Evolutionary conservation across 1,140 invertebrate species (phyloP), one percentile per base, ranked within the genome.

Genomic region (Listronotus oregonensis): DNA sequence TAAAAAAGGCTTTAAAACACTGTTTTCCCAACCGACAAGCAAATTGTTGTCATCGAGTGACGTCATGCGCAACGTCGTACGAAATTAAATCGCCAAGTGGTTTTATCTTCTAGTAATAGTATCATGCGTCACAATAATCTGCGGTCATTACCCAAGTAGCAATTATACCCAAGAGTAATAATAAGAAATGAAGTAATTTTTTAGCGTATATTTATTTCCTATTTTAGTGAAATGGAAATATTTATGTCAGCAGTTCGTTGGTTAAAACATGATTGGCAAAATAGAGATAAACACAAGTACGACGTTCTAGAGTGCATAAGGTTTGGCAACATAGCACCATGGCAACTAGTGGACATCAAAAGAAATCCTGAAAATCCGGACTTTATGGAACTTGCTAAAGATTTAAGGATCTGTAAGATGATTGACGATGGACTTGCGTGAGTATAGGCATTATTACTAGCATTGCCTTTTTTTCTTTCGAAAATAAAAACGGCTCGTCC

Each of bases 171-270:
- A n/a, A n/a, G n/a, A n/a, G n/a, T n/a, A n/a, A n/a, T n/a, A n/a
- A n/a, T n/a, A n/a, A n/a, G n/a, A n/a, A n/a, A n/a, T n/a, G n/a
- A n/a, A n/a, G n/a, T n/a, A n/a, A n/a, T n/a, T n/a, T n/a, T n/a
- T n/a, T n/a, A n/a, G n/a, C n/a, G n/a, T 6, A 42, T 31, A 37
- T 46, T 64, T 71, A 6, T 40, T 68, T 27, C 5, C 21, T 27
- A 27, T 27, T 73, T 12, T 65, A 89, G 88, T 71, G 89, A 90
- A 80, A 86, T 89, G 81, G 86, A 92, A 78, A 84, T 92, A 1
- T 82, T 90, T 27, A 89, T 91, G 87, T 85, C 89, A 6, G 89
- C 84, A 0, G 83, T 91, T 1, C 80, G 89, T 43, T 92, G 90
- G 90, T 72, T 91, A 15, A 84, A 86, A 72, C 81, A 85, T 44